Evolutionary conservation across 2,113 vertebrate genomes (phyloP), one percentile per base, ranked within the genome.

Genomic region (Hemichromis elongatus): DNA sequence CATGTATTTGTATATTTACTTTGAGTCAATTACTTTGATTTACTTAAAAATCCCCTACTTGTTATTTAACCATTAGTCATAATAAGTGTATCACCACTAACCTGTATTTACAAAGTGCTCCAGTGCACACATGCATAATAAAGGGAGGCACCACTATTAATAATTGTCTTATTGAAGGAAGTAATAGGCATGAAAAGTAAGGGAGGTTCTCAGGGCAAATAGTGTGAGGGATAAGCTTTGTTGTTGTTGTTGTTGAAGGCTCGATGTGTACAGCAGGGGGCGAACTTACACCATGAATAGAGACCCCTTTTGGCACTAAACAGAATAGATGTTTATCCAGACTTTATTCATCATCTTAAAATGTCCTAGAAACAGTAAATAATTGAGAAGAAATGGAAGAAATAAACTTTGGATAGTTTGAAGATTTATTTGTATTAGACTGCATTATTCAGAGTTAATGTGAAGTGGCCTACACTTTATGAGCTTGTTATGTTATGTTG

Each of bases 241-340:
- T 63, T 56, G 9, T 45, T 56, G 9, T 45, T 26, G 26, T 50
- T 55, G 28, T 21, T 52, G 56, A 63, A 24, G 16, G 68, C 66
- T 81, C 26, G 4, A 55, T 73, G 70, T 89, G 90, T 26, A 61
- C 90, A 90, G 82, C 59, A 93, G 91, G 85, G 89, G 90, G 92
- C 90, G 40, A 77, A 59, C 79, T 90, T 40, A 11, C 54, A 55
- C 77, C 83, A 78, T 68, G 61, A 82, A 85, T 11, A 56, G 24
- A 70, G 18, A 28, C 11, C 4, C 33, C 7, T n/a, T 79, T 19
- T 66, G 30, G 3, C 52, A 57, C 63, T 33, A 73, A 66, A 54
- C 19, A 13, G 53, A 80, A 21, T 9, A n/a, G 40, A 70, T 19
- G 24, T 77, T 80, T 30, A 80, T 63, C 28, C 28, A 28, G 57